Conservation (phyloP, 1,140 invertebrate genomes). For the Ephestia elutella region DNA sequence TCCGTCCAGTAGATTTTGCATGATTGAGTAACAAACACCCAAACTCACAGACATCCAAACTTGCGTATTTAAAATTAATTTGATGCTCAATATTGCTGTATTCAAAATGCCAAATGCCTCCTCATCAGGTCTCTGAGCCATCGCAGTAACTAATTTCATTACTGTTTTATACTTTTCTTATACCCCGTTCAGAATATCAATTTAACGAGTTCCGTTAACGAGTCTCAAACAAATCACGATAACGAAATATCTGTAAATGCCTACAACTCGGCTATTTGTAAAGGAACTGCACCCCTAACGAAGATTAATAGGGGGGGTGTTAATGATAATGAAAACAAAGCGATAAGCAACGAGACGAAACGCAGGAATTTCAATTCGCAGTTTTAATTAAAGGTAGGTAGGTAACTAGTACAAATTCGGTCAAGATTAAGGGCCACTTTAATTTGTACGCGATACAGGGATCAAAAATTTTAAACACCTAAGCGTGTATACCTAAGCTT, state of each 20-base stretch:
- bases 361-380: constrained; percentile 44
- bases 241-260: neutral
- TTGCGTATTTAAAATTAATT: no score
- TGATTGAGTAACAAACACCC: no score
- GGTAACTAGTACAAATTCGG: constrained; percentile 15
- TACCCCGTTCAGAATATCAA: neutral
- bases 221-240: constrained; percentile 1
- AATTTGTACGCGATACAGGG: neutral
- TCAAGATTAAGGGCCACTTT: constrained; percentile 14
- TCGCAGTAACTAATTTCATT: no score
- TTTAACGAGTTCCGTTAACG: neutral
- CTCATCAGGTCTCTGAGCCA: no score
- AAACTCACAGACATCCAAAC: no score
- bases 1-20: no score
- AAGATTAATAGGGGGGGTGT: constrained; percentile 30
- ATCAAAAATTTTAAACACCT: neutral
- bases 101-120: no score
- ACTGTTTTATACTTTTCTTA: neutral
- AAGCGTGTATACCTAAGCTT: no score
- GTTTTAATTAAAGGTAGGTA: constrained; percentile 53
- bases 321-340: constrained; percentile 55
- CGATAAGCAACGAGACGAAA: constrained; percentile 26
- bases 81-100: no score
- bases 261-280: constrained; percentile 1
- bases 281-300: constrained; percentile 12